phyloP scores from a whole-genome alignment of 2,113 vertebrate species.

The Paedocypris sp. region DNA sequence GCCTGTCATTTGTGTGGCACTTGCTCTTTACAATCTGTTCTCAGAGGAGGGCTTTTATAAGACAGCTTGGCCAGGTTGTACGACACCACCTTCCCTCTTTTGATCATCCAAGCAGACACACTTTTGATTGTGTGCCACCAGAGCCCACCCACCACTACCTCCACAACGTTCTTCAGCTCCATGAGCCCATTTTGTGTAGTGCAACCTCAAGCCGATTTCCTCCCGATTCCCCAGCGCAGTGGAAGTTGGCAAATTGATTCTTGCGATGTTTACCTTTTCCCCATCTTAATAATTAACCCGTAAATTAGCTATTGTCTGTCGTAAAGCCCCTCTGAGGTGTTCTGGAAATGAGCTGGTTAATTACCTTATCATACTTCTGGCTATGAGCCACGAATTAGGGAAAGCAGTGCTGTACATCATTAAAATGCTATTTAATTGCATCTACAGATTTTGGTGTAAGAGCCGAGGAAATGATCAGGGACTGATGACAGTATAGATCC shows the following conservation, averaged over 20 bases:
- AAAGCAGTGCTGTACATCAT: neutral
- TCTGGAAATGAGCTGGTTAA: slow-evolving; percentile 66
- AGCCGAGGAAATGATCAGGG: neutral
- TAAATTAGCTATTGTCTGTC: slow-evolving; percentile 58
- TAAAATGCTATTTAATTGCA: slow-evolving; percentile 8
- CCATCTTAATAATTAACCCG: slow-evolving; percentile 63
- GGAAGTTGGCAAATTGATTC: slow-evolving; percentile 52
- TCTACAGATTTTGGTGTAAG: neutral
- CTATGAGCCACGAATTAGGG: slow-evolving; percentile 47
- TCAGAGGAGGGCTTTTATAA: neutral
- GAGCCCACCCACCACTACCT: slow-evolving; percentile 11
- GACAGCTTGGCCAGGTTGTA: slow-evolving; percentile 15
- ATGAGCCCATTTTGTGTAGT: slow-evolving; percentile 1
- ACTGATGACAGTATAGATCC: neutral
- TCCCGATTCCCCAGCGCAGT: slow-evolving; percentile 20
- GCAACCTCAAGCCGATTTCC: slow-evolving; percentile 6
- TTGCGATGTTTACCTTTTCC: slow-evolving; percentile 60
- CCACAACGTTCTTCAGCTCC: neutral
- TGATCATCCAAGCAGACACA: slow-evolving; percentile 24
- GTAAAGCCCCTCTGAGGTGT: slow-evolving; percentile 61
- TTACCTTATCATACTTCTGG: slow-evolving; percentile 67
- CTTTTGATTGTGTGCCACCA: slow-evolving; percentile 30
- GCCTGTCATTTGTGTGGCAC: slow-evolving; percentile 14
- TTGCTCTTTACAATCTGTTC: slow-evolving; percentile 24
- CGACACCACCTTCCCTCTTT: slow-evolving; percentile 16